phyloP scores from a whole-genome alignment of 2,113 vertebrate species.

The Prinia subflava region DNA sequence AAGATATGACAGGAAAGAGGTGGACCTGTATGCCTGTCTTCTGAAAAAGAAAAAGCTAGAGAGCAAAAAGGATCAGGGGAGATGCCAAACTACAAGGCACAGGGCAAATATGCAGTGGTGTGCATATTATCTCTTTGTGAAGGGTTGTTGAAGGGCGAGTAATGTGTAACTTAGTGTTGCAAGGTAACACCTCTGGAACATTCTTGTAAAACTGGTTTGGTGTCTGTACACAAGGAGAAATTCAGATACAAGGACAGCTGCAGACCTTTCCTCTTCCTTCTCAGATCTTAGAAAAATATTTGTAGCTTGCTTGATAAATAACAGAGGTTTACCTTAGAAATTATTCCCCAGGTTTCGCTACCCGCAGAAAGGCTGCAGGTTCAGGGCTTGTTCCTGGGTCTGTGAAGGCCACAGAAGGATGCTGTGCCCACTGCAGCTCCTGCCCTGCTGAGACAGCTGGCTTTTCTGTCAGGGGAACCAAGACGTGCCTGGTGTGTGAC shows the following conservation, averaged over 20 bases:
- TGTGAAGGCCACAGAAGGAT: accelerated
- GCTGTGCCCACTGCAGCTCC: not conserved
- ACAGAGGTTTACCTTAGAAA: not conserved
- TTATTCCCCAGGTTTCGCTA: not conserved
- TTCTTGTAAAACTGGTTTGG: conserved; percentile 55
- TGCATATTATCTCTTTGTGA: not conserved
- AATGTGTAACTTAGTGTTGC: conserved; percentile 48
- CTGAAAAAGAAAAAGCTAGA: not conserved
- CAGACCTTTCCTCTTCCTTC: not conserved
- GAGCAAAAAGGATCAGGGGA: not conserved
- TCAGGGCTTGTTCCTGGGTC: not conserved
- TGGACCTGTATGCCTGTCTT: not conserved
- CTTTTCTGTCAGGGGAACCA: not conserved
- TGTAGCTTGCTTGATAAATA: not conserved
- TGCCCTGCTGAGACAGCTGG: not conserved
- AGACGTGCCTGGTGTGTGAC: not conserved
- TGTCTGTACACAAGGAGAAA: not conserved
- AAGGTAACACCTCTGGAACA: conserved; percentile 8
- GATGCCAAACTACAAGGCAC: not conserved
- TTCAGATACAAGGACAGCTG: not conserved
- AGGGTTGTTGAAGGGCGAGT: conserved; percentile 17
- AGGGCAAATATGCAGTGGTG: not conserved
- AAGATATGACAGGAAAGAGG: not conserved
- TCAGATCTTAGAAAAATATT: not conserved
- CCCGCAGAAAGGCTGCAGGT: not conserved